Percentiles rank a stretch among this genome's conserved stretches.
Conservation (phyloP, 2,888 invertebrate species). For the Pollenia griseotomentosa region DNA sequence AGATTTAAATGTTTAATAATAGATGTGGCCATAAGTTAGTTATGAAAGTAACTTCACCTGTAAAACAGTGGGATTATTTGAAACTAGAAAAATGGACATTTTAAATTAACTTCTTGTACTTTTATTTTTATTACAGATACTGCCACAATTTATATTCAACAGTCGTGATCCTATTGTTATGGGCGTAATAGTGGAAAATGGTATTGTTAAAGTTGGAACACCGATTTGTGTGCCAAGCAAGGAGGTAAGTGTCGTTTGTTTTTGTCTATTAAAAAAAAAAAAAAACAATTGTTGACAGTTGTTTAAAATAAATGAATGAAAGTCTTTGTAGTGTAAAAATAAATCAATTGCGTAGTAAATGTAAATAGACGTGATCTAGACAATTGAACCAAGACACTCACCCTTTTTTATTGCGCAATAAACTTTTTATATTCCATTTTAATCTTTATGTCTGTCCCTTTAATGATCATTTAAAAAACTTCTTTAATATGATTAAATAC, state of each 20-base stretch:
- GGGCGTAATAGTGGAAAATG: conserved; percentile 98
- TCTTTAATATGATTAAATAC: conserved; percentile 5
- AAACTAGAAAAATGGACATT: neutral
- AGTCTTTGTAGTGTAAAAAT: conserved; percentile 29
- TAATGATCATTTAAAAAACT: conserved; percentile 17
- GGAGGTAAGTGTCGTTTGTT: conserved; percentile 89
- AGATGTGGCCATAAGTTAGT: conserved; percentile 26
- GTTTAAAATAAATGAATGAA: conserved; percentile 43
- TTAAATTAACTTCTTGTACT: conserved; percentile 11
- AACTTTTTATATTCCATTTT: conserved; percentile 8
- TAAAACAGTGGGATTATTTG: conserved; percentile 1
- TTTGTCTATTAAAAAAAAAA: neutral
- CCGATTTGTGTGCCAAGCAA: conserved; percentile 98
- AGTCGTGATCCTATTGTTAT: conserved; percentile 98
- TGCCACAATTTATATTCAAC: conserved; percentile 98
- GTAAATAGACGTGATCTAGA: conserved; percentile 4
- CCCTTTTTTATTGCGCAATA: conserved; percentile 37
- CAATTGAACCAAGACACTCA: conserved; percentile 20
- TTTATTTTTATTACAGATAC: conserved; percentile 84
- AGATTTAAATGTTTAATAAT: conserved; percentile 35
- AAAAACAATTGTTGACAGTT: conserved; percentile 18
- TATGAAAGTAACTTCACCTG: conserved; percentile 36
- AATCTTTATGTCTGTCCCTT: conserved; percentile 1
- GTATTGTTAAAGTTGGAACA: conserved; percentile 97
- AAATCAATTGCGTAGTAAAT: conserved; percentile 19